Evolutionary conservation across 92 coral and sea anemone species (phyloP).

Genomic region (Heliopora coerulea): DNA sequence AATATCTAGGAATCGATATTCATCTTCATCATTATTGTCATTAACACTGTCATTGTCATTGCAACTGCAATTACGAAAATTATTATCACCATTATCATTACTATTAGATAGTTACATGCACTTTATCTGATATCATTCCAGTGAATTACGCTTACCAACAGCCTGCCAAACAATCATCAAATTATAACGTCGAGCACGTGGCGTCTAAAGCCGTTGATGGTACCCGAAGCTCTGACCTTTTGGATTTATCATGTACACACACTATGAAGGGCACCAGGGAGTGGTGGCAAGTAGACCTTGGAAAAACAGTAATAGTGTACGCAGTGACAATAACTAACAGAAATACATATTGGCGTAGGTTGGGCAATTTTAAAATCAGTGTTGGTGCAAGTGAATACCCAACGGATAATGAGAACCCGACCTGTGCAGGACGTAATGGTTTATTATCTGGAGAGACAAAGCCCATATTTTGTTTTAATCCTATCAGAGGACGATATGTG

Average conservation of each 20-base stretch:
- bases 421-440: not conserved
- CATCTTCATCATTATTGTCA: no score
- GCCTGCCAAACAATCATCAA: slow-evolving; percentile 3
- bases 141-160: slow-evolving; percentile 10
- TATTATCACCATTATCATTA: no score
- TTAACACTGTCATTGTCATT: no score
- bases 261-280: not conserved
- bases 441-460: not conserved
- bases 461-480: slow-evolving; percentile 13
- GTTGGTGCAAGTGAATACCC: not conserved
- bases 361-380: not conserved
- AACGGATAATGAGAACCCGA: not conserved
- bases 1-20: no score
- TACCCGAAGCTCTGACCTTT: not conserved
- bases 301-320: not conserved
- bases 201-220: slow-evolving; percentile 14
- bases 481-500: slow-evolving; percentile 21
- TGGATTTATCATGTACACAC: not conserved
- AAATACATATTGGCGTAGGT: not conserved
- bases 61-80: no score
- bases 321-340: slow-evolving; percentile 2
- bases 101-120: no score
- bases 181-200: not conserved
- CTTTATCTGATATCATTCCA: not conserved
- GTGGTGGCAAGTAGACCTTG: slow-evolving; percentile 33